phyloP scores from a whole-genome alignment of 2,888 invertebrate species.

The Arge pagana region DNA sequence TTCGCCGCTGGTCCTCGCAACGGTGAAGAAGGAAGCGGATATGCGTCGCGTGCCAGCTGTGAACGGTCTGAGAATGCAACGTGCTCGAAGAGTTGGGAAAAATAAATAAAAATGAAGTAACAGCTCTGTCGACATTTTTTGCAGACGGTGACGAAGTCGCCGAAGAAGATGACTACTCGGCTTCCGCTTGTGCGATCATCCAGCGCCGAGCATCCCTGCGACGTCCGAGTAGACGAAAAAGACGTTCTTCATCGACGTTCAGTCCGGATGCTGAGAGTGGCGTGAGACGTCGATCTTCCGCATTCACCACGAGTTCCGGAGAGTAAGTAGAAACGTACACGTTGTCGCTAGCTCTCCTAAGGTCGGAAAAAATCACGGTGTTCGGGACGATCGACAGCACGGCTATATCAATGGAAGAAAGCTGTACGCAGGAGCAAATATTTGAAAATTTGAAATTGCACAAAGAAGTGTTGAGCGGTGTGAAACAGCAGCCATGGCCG shows the following conservation, averaged over 20 bases:
- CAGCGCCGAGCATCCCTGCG: slow-evolving; percentile 78
- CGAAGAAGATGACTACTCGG: slow-evolving; percentile 83
- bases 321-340: slow-evolving; percentile 73
- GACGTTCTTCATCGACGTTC: slow-evolving; percentile 66
- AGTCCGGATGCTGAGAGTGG: slow-evolving; percentile 57
- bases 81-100: too few relatives aligned
- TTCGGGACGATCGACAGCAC: slow-evolving; percentile 61
- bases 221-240: slow-evolving; percentile 67
- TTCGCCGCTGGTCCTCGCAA: not conserved
- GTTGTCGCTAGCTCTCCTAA: too few relatives aligned
- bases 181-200: slow-evolving; percentile 83
- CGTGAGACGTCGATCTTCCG: slow-evolving; percentile 68
- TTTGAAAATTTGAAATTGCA: slow-evolving; percentile 88
- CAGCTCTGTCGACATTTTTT: too few relatives aligned
- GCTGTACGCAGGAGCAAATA: slow-evolving; percentile 82
- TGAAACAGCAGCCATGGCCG: slow-evolving; percentile 84
- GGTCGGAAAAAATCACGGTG: too few relatives aligned
- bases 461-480: slow-evolving; percentile 86
- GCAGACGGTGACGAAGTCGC: slow-evolving; percentile 56
- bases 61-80: slow-evolving; percentile 8
- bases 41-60: slow-evolving; percentile 17
- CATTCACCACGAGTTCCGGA: slow-evolving; percentile 84
- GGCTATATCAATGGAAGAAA: slow-evolving; percentile 74
- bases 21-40: slow-evolving; percentile 5
- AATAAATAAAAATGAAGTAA: too few relatives aligned